Conservation (phyloP, 2,797 vertebrate species). For the Eidolon dupreanum region DNA sequence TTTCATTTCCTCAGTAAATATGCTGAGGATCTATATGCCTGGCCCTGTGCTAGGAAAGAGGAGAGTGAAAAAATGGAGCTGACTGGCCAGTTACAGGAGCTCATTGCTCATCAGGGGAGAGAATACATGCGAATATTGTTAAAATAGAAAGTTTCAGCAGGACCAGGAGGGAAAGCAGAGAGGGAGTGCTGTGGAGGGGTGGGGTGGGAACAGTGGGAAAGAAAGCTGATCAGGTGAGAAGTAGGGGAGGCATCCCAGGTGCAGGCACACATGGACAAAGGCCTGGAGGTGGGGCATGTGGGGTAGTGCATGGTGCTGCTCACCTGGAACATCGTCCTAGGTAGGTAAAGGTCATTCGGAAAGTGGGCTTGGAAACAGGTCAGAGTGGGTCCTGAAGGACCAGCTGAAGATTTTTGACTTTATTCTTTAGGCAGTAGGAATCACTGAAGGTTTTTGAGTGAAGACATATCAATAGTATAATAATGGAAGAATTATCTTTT, state of each 20-base stretch:
- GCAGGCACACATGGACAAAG: rapidly evolving
- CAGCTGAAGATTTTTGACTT: neutral
- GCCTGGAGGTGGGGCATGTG: rapidly evolving
- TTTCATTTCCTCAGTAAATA: neutral
- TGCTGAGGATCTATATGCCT: neutral
- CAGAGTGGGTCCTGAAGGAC: neutral
- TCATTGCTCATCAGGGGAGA: neutral
- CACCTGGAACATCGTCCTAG: too few species aligned
- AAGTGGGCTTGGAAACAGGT: neutral
- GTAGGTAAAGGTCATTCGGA: neutral
- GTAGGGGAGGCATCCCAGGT: neutral
- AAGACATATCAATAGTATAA: rapidly evolving
- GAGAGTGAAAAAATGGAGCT: neutral
- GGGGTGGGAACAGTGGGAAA: neutral
- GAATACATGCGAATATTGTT: neutral
- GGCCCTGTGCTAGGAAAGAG: neutral
- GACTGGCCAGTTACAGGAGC: neutral
- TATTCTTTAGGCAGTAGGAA: neutral
- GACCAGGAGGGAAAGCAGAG: neutral
- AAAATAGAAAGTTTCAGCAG: neutral
- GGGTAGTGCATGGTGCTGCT: rapidly evolving
- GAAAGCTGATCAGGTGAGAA: neutral
- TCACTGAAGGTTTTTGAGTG: neutral
- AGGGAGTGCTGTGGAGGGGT: too few species aligned
- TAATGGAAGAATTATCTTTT: neutral